phyloP scores from a whole-genome alignment of 2,113 vertebrate genomes.

The Montifringilla adamsi region DNA sequence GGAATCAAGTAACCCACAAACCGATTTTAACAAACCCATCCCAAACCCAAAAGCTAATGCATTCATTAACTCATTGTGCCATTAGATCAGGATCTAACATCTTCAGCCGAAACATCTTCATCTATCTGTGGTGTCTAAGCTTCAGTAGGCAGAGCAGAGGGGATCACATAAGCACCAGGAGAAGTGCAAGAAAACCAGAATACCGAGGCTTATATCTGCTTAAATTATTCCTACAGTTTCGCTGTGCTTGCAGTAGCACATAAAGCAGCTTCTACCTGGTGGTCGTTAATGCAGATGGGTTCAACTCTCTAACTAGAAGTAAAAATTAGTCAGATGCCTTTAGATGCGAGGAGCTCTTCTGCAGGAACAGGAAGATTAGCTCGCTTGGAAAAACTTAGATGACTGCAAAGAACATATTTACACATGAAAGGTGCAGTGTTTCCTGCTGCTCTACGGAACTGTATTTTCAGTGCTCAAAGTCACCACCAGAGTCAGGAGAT shows the following conservation, averaged over 20 bases:
- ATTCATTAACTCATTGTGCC: not conserved
- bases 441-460: not conserved
- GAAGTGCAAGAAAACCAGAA: not conserved
- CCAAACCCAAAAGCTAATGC: not conserved
- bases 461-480: not conserved
- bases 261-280: not conserved
- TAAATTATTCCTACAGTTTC: not conserved
- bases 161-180: not conserved
- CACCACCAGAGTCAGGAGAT: not conserved
- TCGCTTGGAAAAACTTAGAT: conserved; percentile 15
- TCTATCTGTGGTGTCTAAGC: not conserved
- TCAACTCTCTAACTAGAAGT: not conserved
- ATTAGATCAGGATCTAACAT: not conserved
- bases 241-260: not conserved
- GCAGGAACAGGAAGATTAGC: conserved; percentile 18
- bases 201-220: not conserved
- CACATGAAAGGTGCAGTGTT: conserved; percentile 14
- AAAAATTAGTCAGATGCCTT: conserved; percentile 1
- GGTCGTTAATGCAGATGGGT: not conserved
- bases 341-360: not conserved
- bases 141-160: not conserved
- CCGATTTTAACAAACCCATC: not conserved
- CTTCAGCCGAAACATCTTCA: not conserved
- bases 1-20: not conserved
- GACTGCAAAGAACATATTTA: not conserved